Conservation (phyloP, 2,113 vertebrate species). For the Noturus placidus region DNA sequence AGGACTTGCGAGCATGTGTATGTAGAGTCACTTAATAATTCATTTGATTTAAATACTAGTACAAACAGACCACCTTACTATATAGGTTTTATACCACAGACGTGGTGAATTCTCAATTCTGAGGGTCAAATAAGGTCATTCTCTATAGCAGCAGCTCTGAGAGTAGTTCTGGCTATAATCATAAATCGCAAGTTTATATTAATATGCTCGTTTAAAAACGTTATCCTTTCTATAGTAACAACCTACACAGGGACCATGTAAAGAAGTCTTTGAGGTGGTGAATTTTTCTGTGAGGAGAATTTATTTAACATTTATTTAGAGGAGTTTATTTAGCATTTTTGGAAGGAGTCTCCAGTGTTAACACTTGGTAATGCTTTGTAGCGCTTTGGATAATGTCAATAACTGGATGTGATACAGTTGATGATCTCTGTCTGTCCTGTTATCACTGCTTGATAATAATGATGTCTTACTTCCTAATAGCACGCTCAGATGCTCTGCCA, state of each 20-base stretch:
- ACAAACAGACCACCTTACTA: neutral
- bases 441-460: neutral
- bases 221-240: neutral
- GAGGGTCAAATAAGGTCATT: neutral
- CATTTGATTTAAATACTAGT: neutral
- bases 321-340: neutral
- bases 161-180: neutral
- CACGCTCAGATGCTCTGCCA: constrained; percentile 64
- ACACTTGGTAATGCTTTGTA: neutral
- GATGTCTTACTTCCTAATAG: constrained; percentile 32
- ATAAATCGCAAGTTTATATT: neutral
- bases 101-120: too few species aligned
- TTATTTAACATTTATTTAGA: too few species aligned
- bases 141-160: neutral
- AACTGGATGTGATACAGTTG: neutral
- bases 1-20: constrained; percentile 78
- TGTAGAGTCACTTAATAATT: constrained; percentile 52
- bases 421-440: neutral
- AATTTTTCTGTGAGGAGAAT: neutral
- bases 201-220: neutral
- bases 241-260: neutral
- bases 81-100: neutral
- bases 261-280: neutral
- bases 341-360: neutral
- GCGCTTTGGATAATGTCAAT: neutral